These are phyloP conservation scores for Balaenoptera acutorostrata DNA, from an alignment of 2,113 vertebrate genomes.

Conservation along the genomic window DNA sequence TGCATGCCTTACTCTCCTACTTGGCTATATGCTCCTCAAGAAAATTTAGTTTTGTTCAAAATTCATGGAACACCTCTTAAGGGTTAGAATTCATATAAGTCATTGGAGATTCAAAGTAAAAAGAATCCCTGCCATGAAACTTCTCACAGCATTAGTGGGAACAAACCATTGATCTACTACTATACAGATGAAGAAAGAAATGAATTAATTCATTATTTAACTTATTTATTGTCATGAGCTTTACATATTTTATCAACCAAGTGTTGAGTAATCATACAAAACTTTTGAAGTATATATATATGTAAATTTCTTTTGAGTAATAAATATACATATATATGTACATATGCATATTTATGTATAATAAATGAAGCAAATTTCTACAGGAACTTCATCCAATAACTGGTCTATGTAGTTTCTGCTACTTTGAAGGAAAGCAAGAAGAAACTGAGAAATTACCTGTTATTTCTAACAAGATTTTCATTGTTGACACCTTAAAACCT, in stretches of 20 bases:
- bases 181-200: background rate
- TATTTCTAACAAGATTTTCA: background rate
- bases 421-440: background rate
- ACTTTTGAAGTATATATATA: background rate
- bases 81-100: background rate
- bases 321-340: background rate
- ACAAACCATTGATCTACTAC: background rate
- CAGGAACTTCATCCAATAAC: background rate
- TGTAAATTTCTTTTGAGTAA: background rate
- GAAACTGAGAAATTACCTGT: background rate
- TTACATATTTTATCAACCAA: background rate
- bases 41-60: slow-evolving; percentile 15
- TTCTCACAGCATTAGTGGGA: background rate
- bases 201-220: background rate
- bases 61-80: background rate
- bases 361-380: background rate
- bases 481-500: background rate
- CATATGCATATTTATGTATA: background rate
- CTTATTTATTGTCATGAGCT: background rate
- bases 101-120: background rate
- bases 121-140: background rate
- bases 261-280: background rate
- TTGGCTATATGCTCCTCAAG: background rate
- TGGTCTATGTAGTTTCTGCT: background rate
- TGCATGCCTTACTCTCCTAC: background rate